These are phyloP conservation scores for Copsychus sechellarum DNA, from an alignment of 2,113 vertebrate genomes.

Conservation along the genomic window DNA sequence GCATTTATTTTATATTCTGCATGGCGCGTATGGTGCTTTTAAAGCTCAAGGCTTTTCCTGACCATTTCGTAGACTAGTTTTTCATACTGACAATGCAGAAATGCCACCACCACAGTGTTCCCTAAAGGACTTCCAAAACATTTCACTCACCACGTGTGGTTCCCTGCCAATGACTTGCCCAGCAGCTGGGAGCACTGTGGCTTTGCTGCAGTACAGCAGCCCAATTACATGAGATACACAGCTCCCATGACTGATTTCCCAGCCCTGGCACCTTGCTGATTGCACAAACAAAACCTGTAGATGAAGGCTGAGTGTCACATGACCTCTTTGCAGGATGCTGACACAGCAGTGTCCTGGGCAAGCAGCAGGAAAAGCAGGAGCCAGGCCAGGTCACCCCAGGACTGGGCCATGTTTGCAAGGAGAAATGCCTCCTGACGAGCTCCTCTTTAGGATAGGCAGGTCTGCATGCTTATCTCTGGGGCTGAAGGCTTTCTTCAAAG, in stretches of 20 bases:
- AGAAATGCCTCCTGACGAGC: not conserved
- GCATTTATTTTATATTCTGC: not conserved
- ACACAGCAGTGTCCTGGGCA: not conserved
- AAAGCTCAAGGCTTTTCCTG: not conserved
- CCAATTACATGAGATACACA: not conserved
- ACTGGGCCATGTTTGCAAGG: not conserved
- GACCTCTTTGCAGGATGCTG: not conserved
- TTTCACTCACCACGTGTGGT: fast-evolving
- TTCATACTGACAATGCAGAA: not conserved
- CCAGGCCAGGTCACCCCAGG: not conserved
- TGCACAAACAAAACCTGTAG: not conserved
- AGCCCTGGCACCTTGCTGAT: not conserved
- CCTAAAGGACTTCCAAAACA: not conserved
- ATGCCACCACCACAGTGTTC: not conserved
- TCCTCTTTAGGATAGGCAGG: fast-evolving
- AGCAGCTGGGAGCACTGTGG: not conserved
- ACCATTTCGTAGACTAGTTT: not conserved
- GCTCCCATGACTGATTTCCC: not conserved
- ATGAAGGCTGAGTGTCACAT: not conserved
- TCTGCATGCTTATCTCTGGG: not conserved
- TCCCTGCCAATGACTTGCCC: fast-evolving
- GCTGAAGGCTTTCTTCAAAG: constrained; percentile 8
- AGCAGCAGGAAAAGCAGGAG: not conserved
- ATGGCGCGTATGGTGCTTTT: not conserved
- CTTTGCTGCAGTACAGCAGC: not conserved